Percentiles rank a stretch among this genome's conserved stretches.
Conservation (phyloP, 2,113 vertebrate species). For the Bos javanicus region DNA sequence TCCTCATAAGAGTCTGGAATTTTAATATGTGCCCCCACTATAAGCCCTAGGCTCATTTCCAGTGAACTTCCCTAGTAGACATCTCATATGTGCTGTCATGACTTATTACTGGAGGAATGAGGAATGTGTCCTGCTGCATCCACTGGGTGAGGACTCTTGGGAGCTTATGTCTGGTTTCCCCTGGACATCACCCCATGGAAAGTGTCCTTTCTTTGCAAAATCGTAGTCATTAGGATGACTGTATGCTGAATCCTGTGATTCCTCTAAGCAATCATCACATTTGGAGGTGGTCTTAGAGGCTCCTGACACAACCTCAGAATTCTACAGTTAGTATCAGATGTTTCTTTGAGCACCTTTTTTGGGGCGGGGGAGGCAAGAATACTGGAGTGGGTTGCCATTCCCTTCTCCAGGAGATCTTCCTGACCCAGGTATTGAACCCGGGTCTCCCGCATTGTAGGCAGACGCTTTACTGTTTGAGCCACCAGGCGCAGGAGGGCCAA, state of each 20-base stretch:
- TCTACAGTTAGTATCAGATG: not conserved
- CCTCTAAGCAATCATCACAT: not conserved
- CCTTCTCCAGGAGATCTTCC: no score
- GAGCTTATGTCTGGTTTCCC: not conserved
- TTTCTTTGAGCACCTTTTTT: not conserved
- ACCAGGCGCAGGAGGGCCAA: no score
- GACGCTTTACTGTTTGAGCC: no score
- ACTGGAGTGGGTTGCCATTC: no score
- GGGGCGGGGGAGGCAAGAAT: no score
- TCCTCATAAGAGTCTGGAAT: not conserved
- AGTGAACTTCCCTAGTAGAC: not conserved
- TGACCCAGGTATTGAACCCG: no score
- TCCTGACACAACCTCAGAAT: not conserved
- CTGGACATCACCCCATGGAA: not conserved
- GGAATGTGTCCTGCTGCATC: not conserved
- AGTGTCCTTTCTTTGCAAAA: not conserved
- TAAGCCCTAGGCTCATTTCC: not conserved
- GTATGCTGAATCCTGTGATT: not conserved
- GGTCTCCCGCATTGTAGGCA: no score
- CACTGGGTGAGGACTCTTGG: not conserved
- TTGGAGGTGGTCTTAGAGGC: not conserved
- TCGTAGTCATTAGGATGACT: not conserved
- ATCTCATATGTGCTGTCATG: not conserved
- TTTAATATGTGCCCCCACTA: not conserved
- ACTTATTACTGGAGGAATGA: not conserved